Base-by-base conservation (phyloP, 2,113 vertebrate species). In the Coracopsis vasa region DNA sequence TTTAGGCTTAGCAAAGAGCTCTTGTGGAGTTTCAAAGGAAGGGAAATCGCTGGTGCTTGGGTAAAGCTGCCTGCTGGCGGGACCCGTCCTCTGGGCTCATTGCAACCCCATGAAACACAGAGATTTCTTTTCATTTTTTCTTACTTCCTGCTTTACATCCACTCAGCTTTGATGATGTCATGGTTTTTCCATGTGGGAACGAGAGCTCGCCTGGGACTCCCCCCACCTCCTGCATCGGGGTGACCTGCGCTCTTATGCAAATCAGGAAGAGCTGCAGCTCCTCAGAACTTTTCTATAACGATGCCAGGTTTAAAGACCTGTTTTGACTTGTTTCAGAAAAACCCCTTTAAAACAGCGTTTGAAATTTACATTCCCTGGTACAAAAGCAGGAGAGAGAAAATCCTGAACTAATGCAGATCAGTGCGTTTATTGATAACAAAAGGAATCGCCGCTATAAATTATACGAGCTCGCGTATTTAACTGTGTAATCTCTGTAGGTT, bases 151-250 rank as follows among this genome's bases (percentile, higher is more conserved):
- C 95, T 98, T 98, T 97, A 96, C 93, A 97, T 97, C 97, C 96
- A 97, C 98, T 95, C 86, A 94, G 73, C 94, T 97, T 88, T 92
- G 97, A 95, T 98, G 98, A 98, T 97, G 97, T 98, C 97, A 98
- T 97, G 98, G 98, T 98, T 98, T 98, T 99, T 98, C 98, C 98
- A 98, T 98, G 97, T 98, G 97, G 98, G 98, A 98, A 98, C 97
- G 95, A 98, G 92, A 98, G 96, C 96, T 96, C 66, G 79, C 83
- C 91, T 82, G 98, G 98, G 98, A 98, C 98, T 99, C 98, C 99
- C 99, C 97, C 70, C 94, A 91, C 97, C 94, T 92, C 84, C 95
- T 95, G 19, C 92, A 73, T 83, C 15, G 37, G 86, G 95, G 80
- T 96, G 82, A 97, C 95, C 95, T 95, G 89, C 66, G 28, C 95